Evolutionary conservation across 1,140 invertebrate genomes (phyloP).

Genomic region (Chelonus insularis): DNA sequence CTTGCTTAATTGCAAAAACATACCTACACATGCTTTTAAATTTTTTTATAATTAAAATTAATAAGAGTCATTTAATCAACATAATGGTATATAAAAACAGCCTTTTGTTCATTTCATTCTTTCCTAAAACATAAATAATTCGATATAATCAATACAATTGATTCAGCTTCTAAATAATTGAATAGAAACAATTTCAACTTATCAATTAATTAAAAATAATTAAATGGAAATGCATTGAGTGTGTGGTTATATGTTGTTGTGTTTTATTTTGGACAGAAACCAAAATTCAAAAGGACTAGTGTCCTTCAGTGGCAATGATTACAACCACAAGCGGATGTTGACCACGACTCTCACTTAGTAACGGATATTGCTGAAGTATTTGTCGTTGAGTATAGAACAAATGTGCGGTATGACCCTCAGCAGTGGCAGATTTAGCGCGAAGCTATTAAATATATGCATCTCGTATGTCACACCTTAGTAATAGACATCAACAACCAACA

Average conservation of each 20-base stretch:
- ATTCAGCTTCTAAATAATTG: too few species aligned
- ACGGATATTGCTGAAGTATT: neutral
- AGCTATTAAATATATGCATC: conserved; percentile 3
- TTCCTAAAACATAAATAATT: too few species aligned
- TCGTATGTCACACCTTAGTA: conserved; percentile 16
- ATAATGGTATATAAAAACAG: too few species aligned
- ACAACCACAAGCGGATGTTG: conserved; percentile 8
- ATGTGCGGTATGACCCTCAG: conserved; percentile 2
- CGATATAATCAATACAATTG: too few species aligned
- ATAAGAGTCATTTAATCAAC: neutral
- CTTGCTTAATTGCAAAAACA: conserved; percentile 17
- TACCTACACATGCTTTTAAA: conserved; percentile 11
- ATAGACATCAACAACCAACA: conserved; percentile 40
- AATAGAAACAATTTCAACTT: too few species aligned
- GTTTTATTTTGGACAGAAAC: neutral
- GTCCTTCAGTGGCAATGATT: conserved; percentile 9
- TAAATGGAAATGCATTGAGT: neutral
- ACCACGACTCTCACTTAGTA: conserved; percentile 8
- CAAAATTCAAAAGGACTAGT: neutral
- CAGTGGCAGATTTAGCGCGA: neutral
- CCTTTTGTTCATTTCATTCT: too few species aligned
- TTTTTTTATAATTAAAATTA: neutral
- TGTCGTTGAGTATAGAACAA: neutral
- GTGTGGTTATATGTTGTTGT: neutral
- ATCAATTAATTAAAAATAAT: too few species aligned